Evolutionary conservation across 2,888 invertebrate species (phyloP), one percentile per base, ranked within the genome.

Genomic region (Aricia artaxerxes): DNA sequence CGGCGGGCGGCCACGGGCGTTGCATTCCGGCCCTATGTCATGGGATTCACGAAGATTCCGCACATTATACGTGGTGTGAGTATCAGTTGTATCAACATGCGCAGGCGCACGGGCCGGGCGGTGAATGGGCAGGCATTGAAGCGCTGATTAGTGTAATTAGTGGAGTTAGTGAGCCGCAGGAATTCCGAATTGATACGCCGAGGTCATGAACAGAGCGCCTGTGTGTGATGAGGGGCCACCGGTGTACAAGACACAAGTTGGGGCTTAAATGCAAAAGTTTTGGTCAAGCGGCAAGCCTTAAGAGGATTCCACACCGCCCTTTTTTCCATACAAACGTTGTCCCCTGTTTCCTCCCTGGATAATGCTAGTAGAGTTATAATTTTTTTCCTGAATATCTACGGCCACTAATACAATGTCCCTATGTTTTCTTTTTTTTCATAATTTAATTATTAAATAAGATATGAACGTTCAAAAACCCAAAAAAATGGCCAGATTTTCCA

Each of bases 61-160:
- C 31, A 69, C 31, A 69, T 57, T 4, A 57, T 69, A 13, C 13
- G 31, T 24, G 64, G 24, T 61, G 61, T 24, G 61, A 64, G 64
- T 31, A 11, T 64, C 31, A 31, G 31, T 64, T 24, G 11, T 69
- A 9, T 35, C 69, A 35, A 38, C 69, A 38, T 35, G 69, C 78
- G 80, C 79, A 61, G 81, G 80, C 80, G 81, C 69, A 16, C 76
- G 49, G 4, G 1, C 44, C 9, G 49, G 49, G 9, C 76, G 16
- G 76, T 53, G 76, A 57, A 76, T 2, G 35, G 35, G 11, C 35
- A 31, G 35, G 57, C 76, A 76, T 57, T 76, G 76, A 57, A 35
- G 31, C 0, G 13, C 31, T 53, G 53, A 57, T 76, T 76, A 76
- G 57, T 35, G 53, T 76, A 76, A 76, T 76, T 76, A 76, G 76